Percentiles rank a stretch among this genome's conserved stretches.
These are phyloP conservation scores for Eriosoma lanigerum DNA, from an alignment of 1,140 invertebrate species.

Conservation along the genomic window DNA sequence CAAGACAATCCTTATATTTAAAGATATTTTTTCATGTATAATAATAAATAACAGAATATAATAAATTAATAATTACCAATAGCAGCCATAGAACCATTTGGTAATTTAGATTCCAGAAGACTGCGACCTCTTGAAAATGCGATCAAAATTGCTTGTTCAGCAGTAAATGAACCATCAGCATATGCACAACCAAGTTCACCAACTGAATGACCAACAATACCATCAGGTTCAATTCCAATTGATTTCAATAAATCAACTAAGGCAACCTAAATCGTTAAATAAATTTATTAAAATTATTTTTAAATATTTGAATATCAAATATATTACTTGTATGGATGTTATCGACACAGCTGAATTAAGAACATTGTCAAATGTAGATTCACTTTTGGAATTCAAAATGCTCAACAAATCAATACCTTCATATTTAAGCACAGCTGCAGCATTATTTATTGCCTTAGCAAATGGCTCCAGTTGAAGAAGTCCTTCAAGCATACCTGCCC, in stretches of 20 bases:
- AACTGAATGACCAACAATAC: constrained; percentile 71
- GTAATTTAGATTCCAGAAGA: constrained; percentile 63
- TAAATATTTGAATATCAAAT: neutral
- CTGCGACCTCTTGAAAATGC: constrained; percentile 67
- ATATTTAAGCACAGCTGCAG: constrained; percentile 62
- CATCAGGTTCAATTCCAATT: constrained; percentile 65
- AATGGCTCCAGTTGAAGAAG: constrained; percentile 70
- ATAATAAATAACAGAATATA: neutral
- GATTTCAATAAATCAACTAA: constrained; percentile 68
- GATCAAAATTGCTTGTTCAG: constrained; percentile 66
- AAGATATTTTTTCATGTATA: neutral
- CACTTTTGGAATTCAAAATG: constrained; percentile 65
- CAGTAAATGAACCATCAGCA: constrained; percentile 68
- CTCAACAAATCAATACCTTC: constrained; percentile 66
- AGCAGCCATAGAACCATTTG: constrained; percentile 64
- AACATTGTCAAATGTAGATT: constrained; percentile 65
- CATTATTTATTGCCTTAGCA: constrained; percentile 65
- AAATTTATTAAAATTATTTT: neutral
- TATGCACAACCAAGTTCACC: constrained; percentile 71
- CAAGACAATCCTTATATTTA: constrained; percentile 39
- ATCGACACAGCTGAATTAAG: constrained; percentile 72
- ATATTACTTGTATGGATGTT: constrained; percentile 74
- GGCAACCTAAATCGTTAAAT: constrained; percentile 65
- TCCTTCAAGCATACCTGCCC: constrained; percentile 66
- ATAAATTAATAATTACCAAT: constrained; percentile 57